phyloP scores from a whole-genome alignment of 1,140 invertebrate genomes.

The Zaprionus kolodkinae region DNA sequence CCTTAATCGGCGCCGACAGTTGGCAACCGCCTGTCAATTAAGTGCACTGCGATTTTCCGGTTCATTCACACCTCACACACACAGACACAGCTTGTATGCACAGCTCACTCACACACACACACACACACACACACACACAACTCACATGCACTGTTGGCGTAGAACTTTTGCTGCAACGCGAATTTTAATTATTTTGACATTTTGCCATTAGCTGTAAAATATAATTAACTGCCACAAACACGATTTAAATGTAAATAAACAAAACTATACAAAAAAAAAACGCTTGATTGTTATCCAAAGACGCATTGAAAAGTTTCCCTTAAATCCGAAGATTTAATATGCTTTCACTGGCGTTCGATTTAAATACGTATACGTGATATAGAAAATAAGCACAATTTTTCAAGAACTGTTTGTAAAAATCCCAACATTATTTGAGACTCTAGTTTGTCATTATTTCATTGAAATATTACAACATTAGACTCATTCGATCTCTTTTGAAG shows the following conservation, averaged over 20 bases:
- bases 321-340: not conserved
- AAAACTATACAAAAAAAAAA: constrained; percentile 43
- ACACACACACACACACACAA: not conserved
- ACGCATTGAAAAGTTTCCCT: not conserved
- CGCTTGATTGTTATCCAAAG: not conserved
- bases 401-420: too few species aligned
- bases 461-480: not conserved
- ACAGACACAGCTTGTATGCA: not conserved
- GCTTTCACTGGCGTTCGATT: not conserved
- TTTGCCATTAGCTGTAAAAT: constrained; percentile 78
- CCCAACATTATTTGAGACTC: too few species aligned
- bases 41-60: constrained; percentile 30
- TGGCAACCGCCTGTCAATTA: constrained; percentile 75
- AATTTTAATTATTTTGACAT: constrained; percentile 82
- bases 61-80: constrained; percentile 13
- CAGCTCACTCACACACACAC: not conserved
- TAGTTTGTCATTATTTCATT: not conserved
- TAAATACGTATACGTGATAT: not conserved
- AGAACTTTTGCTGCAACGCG: constrained; percentile 41
- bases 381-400: not conserved
- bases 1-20: constrained; percentile 72
- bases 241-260: constrained; percentile 72
- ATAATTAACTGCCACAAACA: constrained; percentile 80
- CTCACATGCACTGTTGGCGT: not conserved
- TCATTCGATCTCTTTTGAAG: not conserved